These are phyloP conservation scores for Alosa alosa DNA, from an alignment of 2,113 vertebrate species.

Conservation along the genomic window DNA sequence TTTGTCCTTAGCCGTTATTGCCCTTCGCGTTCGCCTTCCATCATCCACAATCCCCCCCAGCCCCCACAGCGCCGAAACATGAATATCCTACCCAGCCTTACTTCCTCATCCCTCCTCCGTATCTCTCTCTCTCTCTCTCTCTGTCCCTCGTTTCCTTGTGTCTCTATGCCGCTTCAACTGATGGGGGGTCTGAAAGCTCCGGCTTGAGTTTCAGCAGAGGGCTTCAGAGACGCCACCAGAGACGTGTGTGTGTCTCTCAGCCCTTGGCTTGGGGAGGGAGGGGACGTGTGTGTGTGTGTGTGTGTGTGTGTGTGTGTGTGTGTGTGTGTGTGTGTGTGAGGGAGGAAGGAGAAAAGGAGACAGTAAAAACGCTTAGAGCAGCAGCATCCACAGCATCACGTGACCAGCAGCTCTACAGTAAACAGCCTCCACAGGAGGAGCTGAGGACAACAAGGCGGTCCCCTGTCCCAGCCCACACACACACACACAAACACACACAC, in stretches of 20 bases:
- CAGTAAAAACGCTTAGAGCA: conserved; percentile 64
- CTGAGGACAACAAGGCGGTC: too few species aligned
- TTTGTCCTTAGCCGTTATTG: conserved; percentile 79
- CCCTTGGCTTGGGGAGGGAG: too few species aligned
- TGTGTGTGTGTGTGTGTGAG: conserved; percentile 51
- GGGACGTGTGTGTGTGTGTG: conserved; percentile 52
- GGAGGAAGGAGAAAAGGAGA: conserved; percentile 53
- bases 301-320: conserved; percentile 47
- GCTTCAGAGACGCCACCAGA: conserved; percentile 64
- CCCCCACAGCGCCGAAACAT: conserved; percentile 32
- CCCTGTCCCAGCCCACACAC: too few species aligned
- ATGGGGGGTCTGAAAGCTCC: conserved; percentile 73
- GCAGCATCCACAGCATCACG: conserved; percentile 60
- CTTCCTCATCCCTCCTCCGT: conserved; percentile 52
- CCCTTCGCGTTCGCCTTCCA: conserved; percentile 70
- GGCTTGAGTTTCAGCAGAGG: conserved; percentile 73
- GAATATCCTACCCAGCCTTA: not conserved
- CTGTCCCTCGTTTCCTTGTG: conserved; percentile 62
- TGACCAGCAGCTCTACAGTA: conserved; percentile 66
- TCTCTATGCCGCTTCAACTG: conserved; percentile 57
- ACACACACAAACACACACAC: conserved; percentile 22
- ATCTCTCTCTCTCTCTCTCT: conserved; percentile 53
- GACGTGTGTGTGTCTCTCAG: conserved; percentile 59
- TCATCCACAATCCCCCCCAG: conserved; percentile 13
- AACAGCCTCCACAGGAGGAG: conserved; percentile 46